Percentiles rank a stretch among this genome's conserved stretches.
phyloP scores from a whole-genome alignment of 1,140 invertebrate species.

The Drosophila setifemur region DNA sequence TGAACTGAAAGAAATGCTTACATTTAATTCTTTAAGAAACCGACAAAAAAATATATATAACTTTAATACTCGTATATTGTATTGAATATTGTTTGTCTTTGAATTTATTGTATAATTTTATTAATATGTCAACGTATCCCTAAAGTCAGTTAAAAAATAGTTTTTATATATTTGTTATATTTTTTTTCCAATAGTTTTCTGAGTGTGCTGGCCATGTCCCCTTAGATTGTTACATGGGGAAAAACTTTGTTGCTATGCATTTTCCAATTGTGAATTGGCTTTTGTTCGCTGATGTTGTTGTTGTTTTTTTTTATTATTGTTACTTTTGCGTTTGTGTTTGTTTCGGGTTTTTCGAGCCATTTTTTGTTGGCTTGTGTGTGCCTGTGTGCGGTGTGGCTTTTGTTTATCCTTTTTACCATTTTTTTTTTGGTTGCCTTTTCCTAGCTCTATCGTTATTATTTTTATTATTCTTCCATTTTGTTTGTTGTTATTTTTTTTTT shows the following conservation, averaged over 20 bases:
- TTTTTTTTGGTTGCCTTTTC: constrained; percentile 35
- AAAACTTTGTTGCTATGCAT: constrained; percentile 63
- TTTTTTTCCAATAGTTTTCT: not conserved
- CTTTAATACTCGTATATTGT: too few relatives aligned
- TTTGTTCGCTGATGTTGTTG: constrained; percentile 35
- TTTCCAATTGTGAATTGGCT: constrained; percentile 51
- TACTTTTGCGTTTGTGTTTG: constrained; percentile 20
- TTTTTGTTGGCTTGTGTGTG: constrained; percentile 48
- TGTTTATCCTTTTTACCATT: constrained; percentile 53
- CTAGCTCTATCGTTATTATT: too few relatives aligned
- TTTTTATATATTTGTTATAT: constrained; percentile 47
- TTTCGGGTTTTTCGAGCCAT: constrained; percentile 15
- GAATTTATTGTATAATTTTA: too few relatives aligned
- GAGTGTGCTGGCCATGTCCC: constrained; percentile 9
- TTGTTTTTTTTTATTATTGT: constrained; percentile 25
- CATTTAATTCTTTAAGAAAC: too few relatives aligned
- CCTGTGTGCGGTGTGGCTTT: constrained; percentile 33
- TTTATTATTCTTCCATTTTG: constrained; percentile 21
- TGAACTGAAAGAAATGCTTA: constrained; percentile 46
- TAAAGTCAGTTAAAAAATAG: too few relatives aligned
- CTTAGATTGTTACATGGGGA: constrained; percentile 38
- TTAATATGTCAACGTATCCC: too few relatives aligned
- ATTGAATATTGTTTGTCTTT: too few relatives aligned
- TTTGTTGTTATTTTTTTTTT: constrained; percentile 22
- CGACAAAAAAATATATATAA: too few relatives aligned